Evolutionary conservation across 2,113 vertebrate genomes (phyloP), one percentile per base, ranked within the genome.

Genomic region (Grammomys surdaster): DNA sequence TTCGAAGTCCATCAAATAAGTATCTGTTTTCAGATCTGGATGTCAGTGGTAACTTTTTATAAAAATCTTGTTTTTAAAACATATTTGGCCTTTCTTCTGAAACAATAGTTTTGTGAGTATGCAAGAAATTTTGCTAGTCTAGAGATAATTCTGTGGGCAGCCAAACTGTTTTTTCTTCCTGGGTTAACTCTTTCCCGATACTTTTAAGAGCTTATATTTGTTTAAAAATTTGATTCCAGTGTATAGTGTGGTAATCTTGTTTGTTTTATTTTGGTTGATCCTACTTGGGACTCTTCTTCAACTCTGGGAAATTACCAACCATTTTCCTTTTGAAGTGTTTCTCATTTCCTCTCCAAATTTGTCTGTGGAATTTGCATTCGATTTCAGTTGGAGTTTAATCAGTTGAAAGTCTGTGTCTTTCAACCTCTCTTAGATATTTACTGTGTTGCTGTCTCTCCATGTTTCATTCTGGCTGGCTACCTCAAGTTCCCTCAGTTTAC

Each of bases 21-120:
- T 86, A 16, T 58, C 58, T 33, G 56, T 94, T 93, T 86, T 63
- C 58, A 84, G 16, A 46, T 43, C 19, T 86, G 14, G 5, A 76
- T 86, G 5, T 89, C 78, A 76, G 33, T 89, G 58, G 14, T 69
- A 69, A 78, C 9, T 84, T 92, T 28, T 81, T 16, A 24, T n/a
- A n/a, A 73, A 63, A 65, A 33, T 51, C 3, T 75, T 85, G 22
- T 48, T 92, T 70, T 31, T 31, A 43, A 73, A 84, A 92, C 72
- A 67, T 56, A 78, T 69, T 88, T 81, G 12, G 56, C 51, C 6
- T 26, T 94, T n/a, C 73, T 72, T 96, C 33, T 77, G 10, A 48
- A 77, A 76, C 4, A 91, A 65, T 67, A 97, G 73, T 93, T 97
- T 89, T 81, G 48, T 72, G 90, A 58, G 46, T 96, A 91, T 91